These are phyloP conservation scores for Meleagris gallopavo DNA, from an alignment of 2,113 vertebrate genomes.

Conservation along the genomic window DNA sequence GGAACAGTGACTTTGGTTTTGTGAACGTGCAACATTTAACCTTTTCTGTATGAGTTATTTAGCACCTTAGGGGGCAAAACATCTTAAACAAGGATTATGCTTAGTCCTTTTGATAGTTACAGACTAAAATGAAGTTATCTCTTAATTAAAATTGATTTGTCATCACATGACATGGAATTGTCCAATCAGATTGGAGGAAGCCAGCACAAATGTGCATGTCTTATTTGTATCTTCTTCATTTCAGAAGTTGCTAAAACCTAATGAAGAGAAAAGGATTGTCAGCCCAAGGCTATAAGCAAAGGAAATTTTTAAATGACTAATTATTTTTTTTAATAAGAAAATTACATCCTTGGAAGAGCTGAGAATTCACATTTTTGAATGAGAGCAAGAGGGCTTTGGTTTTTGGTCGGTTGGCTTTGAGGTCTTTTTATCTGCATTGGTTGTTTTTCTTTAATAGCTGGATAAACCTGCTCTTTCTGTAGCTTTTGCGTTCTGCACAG, in stretches of 20 bases:
- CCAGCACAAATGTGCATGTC: not conserved
- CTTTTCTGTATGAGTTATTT: rapidly evolving
- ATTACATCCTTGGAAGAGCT: not conserved
- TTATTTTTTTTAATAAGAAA: not conserved
- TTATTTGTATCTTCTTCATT: not conserved
- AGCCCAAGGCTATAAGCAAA: not conserved
- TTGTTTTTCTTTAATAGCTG: not conserved
- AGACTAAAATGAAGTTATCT: not conserved
- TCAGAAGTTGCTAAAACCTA: not conserved
- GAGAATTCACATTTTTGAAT: rapidly evolving
- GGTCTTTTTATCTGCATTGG: too few relatives aligned
- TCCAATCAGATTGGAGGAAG: not conserved
- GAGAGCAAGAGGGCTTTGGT: not conserved
- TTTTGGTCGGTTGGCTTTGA: not conserved
- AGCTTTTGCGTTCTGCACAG: rapidly evolving
- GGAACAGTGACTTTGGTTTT: not conserved
- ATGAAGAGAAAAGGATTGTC: not conserved
- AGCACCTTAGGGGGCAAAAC: not conserved
- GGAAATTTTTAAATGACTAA: not conserved
- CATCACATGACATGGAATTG: not conserved
- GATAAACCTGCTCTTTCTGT: not conserved
- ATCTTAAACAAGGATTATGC: not conserved
- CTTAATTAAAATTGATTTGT: not conserved
- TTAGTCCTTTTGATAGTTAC: not conserved
- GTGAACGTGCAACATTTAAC: not conserved